A percentile compares a stretch with the other conserved stretches of the same genome.
These are phyloP conservation scores for Spodoptera exigua DNA, from an alignment of 2,888 invertebrate genomes.

Conservation along the genomic window DNA sequence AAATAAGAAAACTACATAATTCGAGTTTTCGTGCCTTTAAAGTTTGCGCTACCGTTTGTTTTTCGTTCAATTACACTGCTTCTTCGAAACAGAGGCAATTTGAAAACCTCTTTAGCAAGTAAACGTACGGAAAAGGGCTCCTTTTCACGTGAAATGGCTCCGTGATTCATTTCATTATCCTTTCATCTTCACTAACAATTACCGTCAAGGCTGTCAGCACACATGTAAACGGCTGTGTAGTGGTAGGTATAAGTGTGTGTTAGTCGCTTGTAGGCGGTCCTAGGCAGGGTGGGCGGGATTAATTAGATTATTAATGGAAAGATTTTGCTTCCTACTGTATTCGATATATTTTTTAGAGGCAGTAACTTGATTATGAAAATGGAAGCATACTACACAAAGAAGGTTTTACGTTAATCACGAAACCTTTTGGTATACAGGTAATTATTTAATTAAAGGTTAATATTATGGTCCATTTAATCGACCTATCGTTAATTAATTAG, in stretches of 20 bases:
- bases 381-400: conserved; percentile 35
- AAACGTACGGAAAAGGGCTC: conserved; percentile 3
- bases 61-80: conserved; percentile 4
- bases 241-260: background rate
- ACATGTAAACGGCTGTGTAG: conserved; percentile 2
- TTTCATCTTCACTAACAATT: conserved; percentile 42
- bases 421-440: conserved; percentile 16
- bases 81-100: conserved; percentile 15
- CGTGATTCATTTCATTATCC: conserved; percentile 42
- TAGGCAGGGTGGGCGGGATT: background rate
- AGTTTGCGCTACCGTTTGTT: conserved; percentile 3
- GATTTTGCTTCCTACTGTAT: conserved; percentile 1
- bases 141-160: conserved; percentile 18
- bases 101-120: conserved; percentile 4
- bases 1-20: background rate
- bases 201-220: conserved; percentile 14
- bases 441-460: conserved; percentile 9
- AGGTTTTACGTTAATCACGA: conserved; percentile 33
- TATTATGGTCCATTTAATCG: conserved; percentile 2
- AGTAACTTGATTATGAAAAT: conserved; percentile 38
- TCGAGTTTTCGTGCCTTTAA: background rate
- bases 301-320: conserved; percentile 18
- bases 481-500: conserved; percentile 3
- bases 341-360: background rate
- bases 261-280: conserved; percentile 1